Evolutionary conservation across 1,140 invertebrate genomes (phyloP).

Genomic region (Batillaria attramentaria): DNA sequence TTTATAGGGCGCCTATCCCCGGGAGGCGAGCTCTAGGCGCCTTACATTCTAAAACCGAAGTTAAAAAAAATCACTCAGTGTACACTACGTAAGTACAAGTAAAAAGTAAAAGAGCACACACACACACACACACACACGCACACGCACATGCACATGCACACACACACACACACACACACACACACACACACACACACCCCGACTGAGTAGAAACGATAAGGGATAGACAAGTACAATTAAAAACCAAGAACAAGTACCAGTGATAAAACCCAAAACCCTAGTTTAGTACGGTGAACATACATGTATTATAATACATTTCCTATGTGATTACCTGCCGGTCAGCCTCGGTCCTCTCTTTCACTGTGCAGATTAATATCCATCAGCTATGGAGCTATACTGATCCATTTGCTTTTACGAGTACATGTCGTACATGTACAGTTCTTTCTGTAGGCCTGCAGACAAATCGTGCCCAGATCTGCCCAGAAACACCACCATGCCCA

Average conservation of each 20-base stretch:
- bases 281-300: too few species aligned
- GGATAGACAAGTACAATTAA: neutral
- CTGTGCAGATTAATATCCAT: too few species aligned
- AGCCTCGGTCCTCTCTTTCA: too few species aligned
- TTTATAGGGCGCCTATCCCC: neutral
- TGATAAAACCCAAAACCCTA: too few species aligned
- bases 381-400: too few species aligned
- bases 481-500: slow-evolving; percentile 4
- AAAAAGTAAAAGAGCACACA: neutral
- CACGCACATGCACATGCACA: neutral
- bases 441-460: too few species aligned
- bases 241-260: neutral
- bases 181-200: slow-evolving; percentile 7
- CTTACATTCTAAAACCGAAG: neutral
- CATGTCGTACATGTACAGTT: too few species aligned
- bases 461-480: neutral
- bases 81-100: neutral
- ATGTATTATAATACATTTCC: neutral
- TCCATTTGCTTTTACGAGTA: too few species aligned
- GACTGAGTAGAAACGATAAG: neutral
- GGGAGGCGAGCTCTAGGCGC: neutral
- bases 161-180: slow-evolving; percentile 21
- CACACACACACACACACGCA: neutral
- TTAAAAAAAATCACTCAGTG: neutral
- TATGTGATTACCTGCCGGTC: too few species aligned